Evolutionary conservation across 2,113 vertebrate species (phyloP).

Genomic region (Setophaga petechia): DNA sequence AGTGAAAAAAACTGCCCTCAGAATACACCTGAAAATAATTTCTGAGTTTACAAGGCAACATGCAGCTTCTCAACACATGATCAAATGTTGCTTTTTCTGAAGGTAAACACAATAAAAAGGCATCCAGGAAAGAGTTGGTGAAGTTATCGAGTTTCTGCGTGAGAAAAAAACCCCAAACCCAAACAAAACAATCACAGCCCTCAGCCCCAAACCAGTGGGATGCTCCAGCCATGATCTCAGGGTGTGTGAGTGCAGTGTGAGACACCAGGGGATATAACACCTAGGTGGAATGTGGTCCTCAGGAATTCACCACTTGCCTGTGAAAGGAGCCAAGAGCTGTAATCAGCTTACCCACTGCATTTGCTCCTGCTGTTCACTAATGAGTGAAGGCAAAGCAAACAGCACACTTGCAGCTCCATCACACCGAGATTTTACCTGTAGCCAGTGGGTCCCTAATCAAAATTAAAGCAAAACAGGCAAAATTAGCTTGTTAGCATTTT

Average conservation of each 20-base stretch:
- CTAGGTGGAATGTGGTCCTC: not conserved
- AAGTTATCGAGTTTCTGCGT: not conserved
- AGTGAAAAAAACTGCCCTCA: not conserved
- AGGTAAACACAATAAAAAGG: slow-evolving; percentile 13
- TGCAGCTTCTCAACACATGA: not conserved
- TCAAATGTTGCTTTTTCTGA: slow-evolving; percentile 10
- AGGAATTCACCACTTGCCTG: slow-evolving; percentile 25
- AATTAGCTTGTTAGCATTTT: slow-evolving; percentile 63
- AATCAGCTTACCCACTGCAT: slow-evolving; percentile 19
- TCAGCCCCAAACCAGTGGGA: not conserved
- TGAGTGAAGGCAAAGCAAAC: slow-evolving; percentile 56
- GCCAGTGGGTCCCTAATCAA: slow-evolving; percentile 36
- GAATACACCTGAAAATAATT: slow-evolving; percentile 33
- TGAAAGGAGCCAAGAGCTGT: slow-evolving; percentile 40
- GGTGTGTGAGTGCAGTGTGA: not conserved
- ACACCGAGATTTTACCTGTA: slow-evolving; percentile 52
- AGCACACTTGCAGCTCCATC: slow-evolving; percentile 7
- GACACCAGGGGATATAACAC: slow-evolving; percentile 1
- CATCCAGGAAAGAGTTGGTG: not conserved
- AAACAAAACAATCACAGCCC: not conserved
- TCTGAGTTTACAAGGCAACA: slow-evolving; percentile 8
- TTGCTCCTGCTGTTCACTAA: slow-evolving; percentile 61
- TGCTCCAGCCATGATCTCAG: not conserved
- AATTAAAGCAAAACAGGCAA: slow-evolving; percentile 51
- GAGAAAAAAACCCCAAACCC: not conserved